Conservation (phyloP, 2,797 vertebrate genomes). For the Leuciscus waleckii region DNA sequence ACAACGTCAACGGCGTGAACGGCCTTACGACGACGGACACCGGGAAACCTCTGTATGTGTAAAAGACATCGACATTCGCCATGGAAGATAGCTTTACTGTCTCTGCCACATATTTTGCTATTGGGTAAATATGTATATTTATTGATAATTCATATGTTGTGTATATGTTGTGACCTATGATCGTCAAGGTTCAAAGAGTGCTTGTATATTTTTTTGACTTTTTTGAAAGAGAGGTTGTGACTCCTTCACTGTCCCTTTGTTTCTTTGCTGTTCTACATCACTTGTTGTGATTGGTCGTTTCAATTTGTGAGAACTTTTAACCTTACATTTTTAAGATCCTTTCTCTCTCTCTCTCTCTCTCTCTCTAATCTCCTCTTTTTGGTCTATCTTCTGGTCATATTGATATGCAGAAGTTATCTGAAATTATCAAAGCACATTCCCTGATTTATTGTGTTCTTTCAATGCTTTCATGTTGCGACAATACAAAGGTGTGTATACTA, state of each 20-base stretch:
- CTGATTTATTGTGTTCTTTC: conserved; percentile 71
- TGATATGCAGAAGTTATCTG: conserved; percentile 66
- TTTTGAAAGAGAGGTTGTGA: conserved; percentile 62
- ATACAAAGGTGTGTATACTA: conserved; percentile 72
- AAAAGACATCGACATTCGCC: conserved; percentile 54
- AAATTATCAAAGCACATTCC: conserved; percentile 82
- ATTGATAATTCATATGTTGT: conserved; percentile 79
- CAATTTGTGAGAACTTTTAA: conserved; percentile 65
- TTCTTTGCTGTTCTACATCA: conserved; percentile 63
- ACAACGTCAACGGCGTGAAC: conserved; percentile 5
- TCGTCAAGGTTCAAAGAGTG: conserved; percentile 66
- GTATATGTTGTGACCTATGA: conserved; percentile 77
- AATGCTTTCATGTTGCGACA: conserved; percentile 73
- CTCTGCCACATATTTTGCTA: conserved; percentile 73
- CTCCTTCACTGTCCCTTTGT: conserved; percentile 59
- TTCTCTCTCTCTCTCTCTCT: conserved; percentile 53
- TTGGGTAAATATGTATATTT: conserved; percentile 79
- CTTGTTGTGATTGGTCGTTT: conserved; percentile 67
- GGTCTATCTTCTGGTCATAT: conserved; percentile 65
- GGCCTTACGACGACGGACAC: conserved; percentile 46
- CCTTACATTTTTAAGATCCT: conserved; percentile 64
- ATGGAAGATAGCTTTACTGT: conserved; percentile 67
- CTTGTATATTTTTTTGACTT: conserved; percentile 67
- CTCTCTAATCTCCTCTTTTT: conserved; percentile 46
- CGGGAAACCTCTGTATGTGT: conserved; percentile 46